Evolutionary conservation across 2,888 invertebrate species (phyloP), one percentile per base, ranked within the genome.

Genomic region (Fragum sueziense): DNA sequence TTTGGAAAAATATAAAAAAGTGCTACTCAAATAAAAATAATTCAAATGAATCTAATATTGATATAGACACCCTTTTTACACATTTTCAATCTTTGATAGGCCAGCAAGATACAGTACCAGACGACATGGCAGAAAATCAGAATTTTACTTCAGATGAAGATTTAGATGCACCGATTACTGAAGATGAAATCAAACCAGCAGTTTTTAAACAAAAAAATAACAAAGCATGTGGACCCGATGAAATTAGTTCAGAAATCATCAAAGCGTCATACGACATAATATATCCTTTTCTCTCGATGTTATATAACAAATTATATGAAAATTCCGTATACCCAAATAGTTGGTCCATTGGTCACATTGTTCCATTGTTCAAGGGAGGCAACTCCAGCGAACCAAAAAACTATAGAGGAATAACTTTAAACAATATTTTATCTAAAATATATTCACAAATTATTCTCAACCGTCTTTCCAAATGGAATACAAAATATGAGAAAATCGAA

Each of bases 91-190:
- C 52, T n/a, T 52, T 52, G 4, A n/a, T 52, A 6, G 20, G n/a
- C n/a, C 20, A 20, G 6, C 20, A 7, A 6, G 52, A 52, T 52
- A 9, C n/a, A n/a, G n/a, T n/a, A 11, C 20, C n/a, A 6, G 22
- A 52, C 7, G 20, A 52, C 20, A 52, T 22, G 20, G 11, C 7
- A 52, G n/a, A 20, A 52, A 22, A 7, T 17, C 4, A 20, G 6
- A 20, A 52, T 52, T n/a, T 6, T 20, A 17, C n/a, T 22, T 52
- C n/a, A 52, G n/a, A n/a, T 20, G 4, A 22, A 22, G 20, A 65
- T 41, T n/a, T 31, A n/a, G n/a, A n/a, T n/a, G n/a, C n/a, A n/a
- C n/a, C 65, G 4, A 47, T 68, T 6, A 68, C 68, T n/a, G 47
- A 47, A 29, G 31, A 25, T 27, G 68, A 68, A 68, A 34, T 47